Percentiles rank a stretch among this genome's conserved stretches.
Evolutionary conservation across 2,797 vertebrate species (phyloP).

Genomic region (Hyperoplus immaculatus): DNA sequence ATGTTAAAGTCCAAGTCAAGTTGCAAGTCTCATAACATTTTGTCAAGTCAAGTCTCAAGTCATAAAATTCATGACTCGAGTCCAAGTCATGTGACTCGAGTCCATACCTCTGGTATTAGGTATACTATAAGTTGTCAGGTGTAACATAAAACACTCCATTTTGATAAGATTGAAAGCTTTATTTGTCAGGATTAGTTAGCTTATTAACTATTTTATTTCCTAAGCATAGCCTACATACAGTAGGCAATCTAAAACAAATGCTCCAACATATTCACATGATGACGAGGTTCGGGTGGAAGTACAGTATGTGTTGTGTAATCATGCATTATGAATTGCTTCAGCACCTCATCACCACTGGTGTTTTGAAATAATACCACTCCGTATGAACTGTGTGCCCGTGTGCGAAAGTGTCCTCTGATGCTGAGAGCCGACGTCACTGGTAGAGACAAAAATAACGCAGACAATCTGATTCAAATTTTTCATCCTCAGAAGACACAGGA

Average conservation of each 20-base stretch:
- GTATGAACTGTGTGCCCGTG: slow-evolving; percentile 39
- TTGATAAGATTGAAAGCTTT: background rate
- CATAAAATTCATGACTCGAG: too few species aligned
- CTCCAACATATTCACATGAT: background rate
- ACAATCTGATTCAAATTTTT: slow-evolving; percentile 76
- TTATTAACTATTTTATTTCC: background rate
- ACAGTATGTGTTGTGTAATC: slow-evolving; percentile 42
- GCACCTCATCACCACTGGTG: slow-evolving; percentile 18
- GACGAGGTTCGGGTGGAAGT: slow-evolving; percentile 22
- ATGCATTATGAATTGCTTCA: slow-evolving; percentile 52
- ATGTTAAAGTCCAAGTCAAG: too few species aligned
- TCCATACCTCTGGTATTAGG: too few species aligned
- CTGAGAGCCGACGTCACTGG: slow-evolving; percentile 57
- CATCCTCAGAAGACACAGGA: slow-evolving; percentile 49
- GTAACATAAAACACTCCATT: background rate
- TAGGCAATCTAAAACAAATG: background rate
- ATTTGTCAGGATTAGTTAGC: background rate
- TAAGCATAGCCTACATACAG: background rate
- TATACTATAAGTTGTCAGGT: too few species aligned
- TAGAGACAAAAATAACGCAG: slow-evolving; percentile 74
- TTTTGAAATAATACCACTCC: slow-evolving; percentile 53
- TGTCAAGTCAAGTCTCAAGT: too few species aligned
- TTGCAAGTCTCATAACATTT: too few species aligned
- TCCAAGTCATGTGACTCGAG: too few species aligned
- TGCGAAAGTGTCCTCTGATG: slow-evolving; percentile 49